These are phyloP conservation scores for Promerops cafer DNA, from an alignment of 2,113 vertebrate species.

Conservation along the genomic window DNA sequence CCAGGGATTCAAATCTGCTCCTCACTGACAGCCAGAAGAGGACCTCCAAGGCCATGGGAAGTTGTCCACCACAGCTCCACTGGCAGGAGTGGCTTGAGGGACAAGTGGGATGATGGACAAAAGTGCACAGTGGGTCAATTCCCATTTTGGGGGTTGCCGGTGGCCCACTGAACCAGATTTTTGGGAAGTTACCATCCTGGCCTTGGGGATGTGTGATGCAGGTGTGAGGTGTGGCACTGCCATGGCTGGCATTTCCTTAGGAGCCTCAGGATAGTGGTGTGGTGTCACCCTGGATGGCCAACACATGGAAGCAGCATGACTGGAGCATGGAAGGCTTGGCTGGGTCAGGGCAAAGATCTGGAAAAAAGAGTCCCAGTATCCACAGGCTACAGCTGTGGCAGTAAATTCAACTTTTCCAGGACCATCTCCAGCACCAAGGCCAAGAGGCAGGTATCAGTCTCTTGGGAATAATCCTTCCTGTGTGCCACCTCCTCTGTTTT, in stretches of 20 bases:
- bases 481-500: neutral
- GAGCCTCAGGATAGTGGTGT: neutral
- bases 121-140: rapidly evolving
- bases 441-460: neutral
- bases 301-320: neutral
- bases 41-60: neutral
- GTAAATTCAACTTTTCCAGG: neutral
- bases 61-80: neutral
- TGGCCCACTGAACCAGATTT: neutral
- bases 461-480: neutral
- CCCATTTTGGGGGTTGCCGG: neutral
- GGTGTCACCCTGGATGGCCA: neutral
- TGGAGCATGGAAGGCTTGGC: neutral
- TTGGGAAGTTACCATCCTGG: neutral
- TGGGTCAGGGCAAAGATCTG: neutral
- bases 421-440: neutral
- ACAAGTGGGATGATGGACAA: neutral
- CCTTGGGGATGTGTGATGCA: neutral
- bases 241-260: constrained; percentile 10
- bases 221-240: neutral
- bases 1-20: neutral
- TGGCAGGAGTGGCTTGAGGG: neutral
- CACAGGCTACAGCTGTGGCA: neutral
- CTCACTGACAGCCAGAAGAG: neutral
- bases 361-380: neutral